Evolutionary conservation across 2,888 invertebrate genomes (phyloP).

Genomic region (Trimorus sp.): DNA sequence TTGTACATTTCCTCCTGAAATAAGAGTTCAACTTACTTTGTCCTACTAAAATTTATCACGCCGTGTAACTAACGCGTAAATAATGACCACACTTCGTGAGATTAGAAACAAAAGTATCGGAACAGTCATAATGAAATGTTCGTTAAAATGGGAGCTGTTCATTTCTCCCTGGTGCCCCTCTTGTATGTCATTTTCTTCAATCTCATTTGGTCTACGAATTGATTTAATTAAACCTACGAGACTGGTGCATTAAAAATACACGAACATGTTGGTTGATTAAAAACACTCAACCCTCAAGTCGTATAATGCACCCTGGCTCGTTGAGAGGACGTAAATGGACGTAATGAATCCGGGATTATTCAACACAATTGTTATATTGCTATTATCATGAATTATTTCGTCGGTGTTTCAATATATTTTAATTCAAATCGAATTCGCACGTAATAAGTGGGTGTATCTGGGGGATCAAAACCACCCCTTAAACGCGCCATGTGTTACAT

Average conservation of each 20-base stretch:
- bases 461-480: slow-evolving; percentile 55
- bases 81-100: too few relatives aligned
- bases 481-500: slow-evolving; percentile 59
- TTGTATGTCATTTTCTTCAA: neutral
- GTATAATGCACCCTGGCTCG: slow-evolving; percentile 17
- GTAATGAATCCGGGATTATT: slow-evolving; percentile 60
- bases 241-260: slow-evolving; percentile 15
- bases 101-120: too few relatives aligned
- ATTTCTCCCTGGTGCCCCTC: slow-evolving; percentile 2
- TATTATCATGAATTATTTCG: slow-evolving; percentile 63
- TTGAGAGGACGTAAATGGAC: slow-evolving; percentile 42
- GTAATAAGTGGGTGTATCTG: slow-evolving; percentile 59
- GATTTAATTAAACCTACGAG: slow-evolving; percentile 33
- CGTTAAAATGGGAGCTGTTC: neutral
- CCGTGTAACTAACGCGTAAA: too few relatives aligned
- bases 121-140: too few relatives aligned
- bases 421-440: slow-evolving; percentile 60
- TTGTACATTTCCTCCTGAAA: too few relatives aligned
- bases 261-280: slow-evolving; percentile 49
- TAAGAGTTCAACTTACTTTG: too few relatives aligned
- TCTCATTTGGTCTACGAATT: neutral
- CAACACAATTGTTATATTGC: slow-evolving; percentile 55
- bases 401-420: slow-evolving; percentile 56
- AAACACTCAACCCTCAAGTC: slow-evolving; percentile 29
- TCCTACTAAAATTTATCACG: too few relatives aligned